These are phyloP conservation scores for Heteromormyrus szaboi DNA, from an alignment of 2,797 vertebrate genomes.

Conservation along the genomic window DNA sequence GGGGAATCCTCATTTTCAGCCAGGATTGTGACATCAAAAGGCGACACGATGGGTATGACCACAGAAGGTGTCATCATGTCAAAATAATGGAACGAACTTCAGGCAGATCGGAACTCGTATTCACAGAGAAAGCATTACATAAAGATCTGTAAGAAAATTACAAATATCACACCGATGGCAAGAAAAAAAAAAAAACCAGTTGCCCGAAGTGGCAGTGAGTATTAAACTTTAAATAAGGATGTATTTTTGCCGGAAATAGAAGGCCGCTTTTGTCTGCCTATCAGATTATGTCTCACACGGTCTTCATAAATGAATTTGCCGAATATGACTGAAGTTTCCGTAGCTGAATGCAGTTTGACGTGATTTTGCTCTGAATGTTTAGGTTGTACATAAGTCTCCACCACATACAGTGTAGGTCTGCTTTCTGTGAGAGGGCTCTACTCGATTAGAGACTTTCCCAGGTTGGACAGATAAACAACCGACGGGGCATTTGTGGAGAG, in stretches of 20 bases:
- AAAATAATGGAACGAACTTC: background rate
- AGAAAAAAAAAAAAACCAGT: background rate
- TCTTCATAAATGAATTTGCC: background rate
- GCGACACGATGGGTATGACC: too few species aligned
- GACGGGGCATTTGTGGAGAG: too few species aligned
- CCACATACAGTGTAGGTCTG: background rate
- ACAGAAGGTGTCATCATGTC: background rate
- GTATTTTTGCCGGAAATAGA: background rate
- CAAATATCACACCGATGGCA: background rate
- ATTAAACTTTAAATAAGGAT: background rate
- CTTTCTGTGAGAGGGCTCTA: background rate
- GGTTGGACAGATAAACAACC: background rate
- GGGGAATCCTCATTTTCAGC: background rate
- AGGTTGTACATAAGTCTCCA: background rate
- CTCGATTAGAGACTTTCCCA: background rate
- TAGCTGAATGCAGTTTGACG: background rate
- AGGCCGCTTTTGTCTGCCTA: background rate
- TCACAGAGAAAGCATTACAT: background rate
- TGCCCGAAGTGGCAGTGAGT: background rate
- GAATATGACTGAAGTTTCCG: background rate
- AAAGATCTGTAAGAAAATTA: background rate
- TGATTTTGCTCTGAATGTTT: background rate
- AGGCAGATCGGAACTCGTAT: background rate
- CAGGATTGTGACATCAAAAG: background rate
- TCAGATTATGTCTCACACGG: background rate